Evolutionary conservation across 2,113 vertebrate species (phyloP), one percentile per base, ranked within the genome.

Genomic region (Collichthys lucidus): DNA sequence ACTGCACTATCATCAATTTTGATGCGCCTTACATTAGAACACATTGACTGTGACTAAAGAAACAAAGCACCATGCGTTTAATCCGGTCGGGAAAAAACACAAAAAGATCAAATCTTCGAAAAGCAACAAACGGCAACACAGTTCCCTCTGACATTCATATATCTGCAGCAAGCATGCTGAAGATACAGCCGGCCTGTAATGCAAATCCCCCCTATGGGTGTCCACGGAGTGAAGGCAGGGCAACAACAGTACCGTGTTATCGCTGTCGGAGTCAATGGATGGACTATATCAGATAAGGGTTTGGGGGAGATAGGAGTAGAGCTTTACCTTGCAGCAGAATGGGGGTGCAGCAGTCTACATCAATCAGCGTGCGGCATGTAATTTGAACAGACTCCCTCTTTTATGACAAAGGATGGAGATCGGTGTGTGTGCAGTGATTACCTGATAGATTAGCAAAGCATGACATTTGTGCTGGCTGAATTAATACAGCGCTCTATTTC

Each of bases 181-280:
- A 77, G 77, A 84, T 84, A 68, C 22, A 87, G 56, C 61, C 61
- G 42, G 42, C 15, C 80, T 75, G 82, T 75, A 86, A 88, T 87
- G 64, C 53, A 79, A 88, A 88, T 75, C 61, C 80, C 82, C n/a
- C 81, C 82, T 65, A 66, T 64, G 79, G 77, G 86, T 77, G 86
- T 83, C 81, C 79, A 77, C 66, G 47, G 49, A 82, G 80, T 65
- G 44, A 76, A 53, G 68, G 80, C 72, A 67, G 62, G 62, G 65
- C 63, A 73, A 70, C 82, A 79, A 74, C 86, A 77, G 29, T 2
- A 16, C 74, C 20, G 63, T 78, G 79, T 86, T 88, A 83, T 78
- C 53, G 9, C 50, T 70, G 46, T 80, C 85, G 76, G 59, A 84
- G 70, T 83, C 47, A 64, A 46, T 72, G 70, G 66, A 77, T 84